These are phyloP conservation scores for Urocolius indicus DNA, from an alignment of 2,113 vertebrate genomes.

Conservation along the genomic window DNA sequence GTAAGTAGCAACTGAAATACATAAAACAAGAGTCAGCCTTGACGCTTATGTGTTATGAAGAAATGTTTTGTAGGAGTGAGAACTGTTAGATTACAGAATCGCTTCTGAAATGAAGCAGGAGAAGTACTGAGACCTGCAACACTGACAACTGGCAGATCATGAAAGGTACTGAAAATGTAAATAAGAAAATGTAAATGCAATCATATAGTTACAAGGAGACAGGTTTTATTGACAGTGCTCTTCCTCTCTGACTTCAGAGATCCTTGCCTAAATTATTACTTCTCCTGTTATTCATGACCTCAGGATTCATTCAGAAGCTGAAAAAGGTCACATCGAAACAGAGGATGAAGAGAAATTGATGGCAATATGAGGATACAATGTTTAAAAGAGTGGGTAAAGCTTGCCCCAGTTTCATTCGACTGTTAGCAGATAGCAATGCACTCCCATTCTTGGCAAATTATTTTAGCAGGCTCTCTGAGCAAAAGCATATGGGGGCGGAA, in stretches of 20 bases:
- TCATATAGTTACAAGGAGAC: not conserved
- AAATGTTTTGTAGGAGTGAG: not conserved
- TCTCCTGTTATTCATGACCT: not conserved
- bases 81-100: not conserved
- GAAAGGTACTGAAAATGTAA: not conserved
- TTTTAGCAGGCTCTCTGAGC: conserved; percentile 36
- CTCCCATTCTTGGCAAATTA: conserved; percentile 9
- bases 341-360: not conserved
- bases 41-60: not conserved
- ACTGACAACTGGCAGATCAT: not conserved
- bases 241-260: not conserved
- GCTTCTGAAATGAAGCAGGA: not conserved
- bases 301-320: not conserved
- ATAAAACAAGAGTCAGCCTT: not conserved
- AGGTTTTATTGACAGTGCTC: not conserved
- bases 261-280: not conserved
- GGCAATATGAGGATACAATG: not conserved
- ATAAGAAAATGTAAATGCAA: not conserved
- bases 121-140: not conserved
- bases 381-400: not conserved
- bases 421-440: conserved; percentile 41
- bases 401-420: not conserved
- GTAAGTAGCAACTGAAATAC: not conserved
- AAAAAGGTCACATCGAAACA: not conserved
- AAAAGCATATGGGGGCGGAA: conserved; percentile 30